Conservation (phyloP, 2,888 invertebrate genomes). For the Nematopogon swammerdamellus region DNA sequence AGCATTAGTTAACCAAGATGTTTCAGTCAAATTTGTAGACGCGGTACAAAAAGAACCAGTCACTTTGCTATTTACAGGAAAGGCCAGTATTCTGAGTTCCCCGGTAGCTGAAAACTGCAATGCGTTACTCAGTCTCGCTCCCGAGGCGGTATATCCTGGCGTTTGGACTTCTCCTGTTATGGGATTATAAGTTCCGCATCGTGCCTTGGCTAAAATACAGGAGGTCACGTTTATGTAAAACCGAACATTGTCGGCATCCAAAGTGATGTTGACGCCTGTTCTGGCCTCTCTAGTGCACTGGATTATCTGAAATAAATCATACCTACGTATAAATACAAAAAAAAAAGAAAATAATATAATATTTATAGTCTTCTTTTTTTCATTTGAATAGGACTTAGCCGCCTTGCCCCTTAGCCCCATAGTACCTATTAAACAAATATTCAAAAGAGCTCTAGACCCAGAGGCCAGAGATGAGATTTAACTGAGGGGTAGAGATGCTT, state of each 20-base stretch:
- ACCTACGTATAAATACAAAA: too few relatives aligned
- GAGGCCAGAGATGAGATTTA: too few relatives aligned
- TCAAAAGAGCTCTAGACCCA: too few relatives aligned
- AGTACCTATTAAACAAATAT: too few relatives aligned
- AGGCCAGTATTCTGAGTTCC: conserved; percentile 52
- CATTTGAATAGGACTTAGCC: too few relatives aligned
- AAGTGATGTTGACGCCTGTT: conserved; percentile 41
- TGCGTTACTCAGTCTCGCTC: conserved; percentile 45
- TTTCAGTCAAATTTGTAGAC: conserved; percentile 48
- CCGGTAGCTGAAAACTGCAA: conserved; percentile 54
- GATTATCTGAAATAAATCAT: conserved; percentile 42
- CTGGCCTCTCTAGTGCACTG: conserved; percentile 52
- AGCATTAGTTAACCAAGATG: conserved; percentile 43
- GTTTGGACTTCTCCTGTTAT: conserved; percentile 62
- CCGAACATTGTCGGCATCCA: conserved; percentile 47
- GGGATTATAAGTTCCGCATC: conserved; percentile 61
- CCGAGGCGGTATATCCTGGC: conserved; percentile 37
- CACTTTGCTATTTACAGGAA: conserved; percentile 47
- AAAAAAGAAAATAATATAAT: background rate
- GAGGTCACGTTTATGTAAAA: conserved; percentile 63
- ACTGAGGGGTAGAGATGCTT: too few relatives aligned
- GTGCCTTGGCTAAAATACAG: conserved; percentile 60
- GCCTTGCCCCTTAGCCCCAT: too few relatives aligned
- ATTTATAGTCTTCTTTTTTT: background rate
- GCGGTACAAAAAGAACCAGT: conserved; percentile 52